Percentiles rank a stretch among this genome's conserved stretches.
Conservation (phyloP, 2,797 vertebrate genomes). For the Astyanax mexicanus region DNA sequence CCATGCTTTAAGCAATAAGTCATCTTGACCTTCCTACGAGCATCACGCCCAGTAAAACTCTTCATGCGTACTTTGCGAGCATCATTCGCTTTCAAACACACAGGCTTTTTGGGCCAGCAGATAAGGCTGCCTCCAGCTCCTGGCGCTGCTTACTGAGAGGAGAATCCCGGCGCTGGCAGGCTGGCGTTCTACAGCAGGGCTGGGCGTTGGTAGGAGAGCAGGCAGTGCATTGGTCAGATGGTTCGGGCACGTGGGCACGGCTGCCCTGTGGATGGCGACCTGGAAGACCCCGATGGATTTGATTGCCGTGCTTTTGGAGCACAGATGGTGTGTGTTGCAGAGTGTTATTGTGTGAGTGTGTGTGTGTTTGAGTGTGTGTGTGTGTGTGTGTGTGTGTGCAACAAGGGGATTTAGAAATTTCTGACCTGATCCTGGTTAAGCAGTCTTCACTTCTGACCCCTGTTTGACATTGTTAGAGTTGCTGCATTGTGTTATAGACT, state of each 20-base stretch:
- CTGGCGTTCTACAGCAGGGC: slow-evolving; percentile 30
- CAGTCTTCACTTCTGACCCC: slow-evolving; percentile 28
- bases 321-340: slow-evolving; percentile 76
- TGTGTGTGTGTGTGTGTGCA: slow-evolving; percentile 50
- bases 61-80: not conserved
- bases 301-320: slow-evolving; percentile 70
- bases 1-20: not conserved
- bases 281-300: slow-evolving; percentile 70
- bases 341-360: slow-evolving; percentile 54
- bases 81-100: not conserved
- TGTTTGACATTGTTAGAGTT: not conserved
- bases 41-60: not conserved
- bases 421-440: slow-evolving; percentile 70
- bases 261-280: slow-evolving; percentile 65
- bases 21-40: slow-evolving; percentile 3
- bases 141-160: not conserved
- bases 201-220: slow-evolving; percentile 36
- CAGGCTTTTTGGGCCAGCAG: not conserved
- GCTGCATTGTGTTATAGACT: no score
- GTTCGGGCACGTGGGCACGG: slow-evolving; percentile 60
- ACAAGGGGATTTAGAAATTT: slow-evolving; percentile 75
- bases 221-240: slow-evolving; percentile 58
- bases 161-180: slow-evolving; percentile 19
- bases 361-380: slow-evolving; percentile 17
- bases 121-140: slow-evolving; percentile 30